Evolutionary conservation across 2,113 vertebrate genomes (phyloP).

Genomic region (Tursiops truncatus): DNA sequence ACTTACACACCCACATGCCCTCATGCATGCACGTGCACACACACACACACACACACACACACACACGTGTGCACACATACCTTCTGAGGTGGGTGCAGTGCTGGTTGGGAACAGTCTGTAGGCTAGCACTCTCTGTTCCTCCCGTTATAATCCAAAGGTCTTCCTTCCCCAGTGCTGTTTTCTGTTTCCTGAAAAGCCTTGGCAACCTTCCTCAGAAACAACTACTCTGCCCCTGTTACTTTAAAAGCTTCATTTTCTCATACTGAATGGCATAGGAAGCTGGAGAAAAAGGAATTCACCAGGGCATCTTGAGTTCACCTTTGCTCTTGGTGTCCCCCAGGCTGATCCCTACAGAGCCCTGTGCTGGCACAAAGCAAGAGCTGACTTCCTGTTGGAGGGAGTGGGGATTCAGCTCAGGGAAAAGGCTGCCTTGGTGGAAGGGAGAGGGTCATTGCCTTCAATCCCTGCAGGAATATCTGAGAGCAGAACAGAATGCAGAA

Average conservation of each 20-base stretch:
- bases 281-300: neutral
- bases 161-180: neutral
- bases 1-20: neutral
- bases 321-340: neutral
- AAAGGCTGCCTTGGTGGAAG: neutral
- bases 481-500: neutral
- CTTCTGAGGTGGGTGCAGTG: neutral
- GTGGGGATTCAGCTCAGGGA: neutral
- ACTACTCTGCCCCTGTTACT: neutral
- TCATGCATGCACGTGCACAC: rapidly evolving
- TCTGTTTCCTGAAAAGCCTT: neutral
- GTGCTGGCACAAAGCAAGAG: neutral
- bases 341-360: neutral
- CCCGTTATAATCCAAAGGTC: neutral
- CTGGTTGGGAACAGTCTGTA: neutral
- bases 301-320: neutral
- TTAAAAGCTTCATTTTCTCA: slow-evolving; percentile 9
- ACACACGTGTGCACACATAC: neutral
- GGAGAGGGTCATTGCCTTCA: neutral
- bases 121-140: neutral
- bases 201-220: slow-evolving; percentile 4
- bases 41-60: neutral
- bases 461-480: neutral
- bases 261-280: neutral
- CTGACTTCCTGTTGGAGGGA: neutral